Percentiles rank a stretch among this genome's conserved stretches.
Evolutionary conservation across 2,888 invertebrate species (phyloP).

Genomic region (Hirtodrosophila cameraria): DNA sequence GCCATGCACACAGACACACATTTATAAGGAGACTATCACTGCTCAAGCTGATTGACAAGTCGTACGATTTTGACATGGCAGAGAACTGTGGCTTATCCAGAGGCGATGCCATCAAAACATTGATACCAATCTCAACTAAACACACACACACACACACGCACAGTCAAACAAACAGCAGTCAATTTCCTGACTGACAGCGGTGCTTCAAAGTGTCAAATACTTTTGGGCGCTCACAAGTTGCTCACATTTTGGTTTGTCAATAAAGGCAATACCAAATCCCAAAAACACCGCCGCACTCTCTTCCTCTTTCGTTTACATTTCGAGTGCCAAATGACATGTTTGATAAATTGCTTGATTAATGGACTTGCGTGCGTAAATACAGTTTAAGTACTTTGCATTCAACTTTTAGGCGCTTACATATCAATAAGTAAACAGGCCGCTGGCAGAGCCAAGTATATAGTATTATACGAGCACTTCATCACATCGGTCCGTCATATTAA

Average conservation of each 20-base stretch:
- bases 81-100: slow-evolving; percentile 36
- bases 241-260: slow-evolving; percentile 32
- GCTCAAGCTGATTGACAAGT: slow-evolving; percentile 54
- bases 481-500: slow-evolving; percentile 48
- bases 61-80: slow-evolving; percentile 43
- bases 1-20: slow-evolving; percentile 13
- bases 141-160: slow-evolving; percentile 5
- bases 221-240: slow-evolving; percentile 11
- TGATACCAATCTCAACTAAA: slow-evolving; percentile 40
- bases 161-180: slow-evolving; percentile 27
- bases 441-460: background rate
- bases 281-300: background rate
- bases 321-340: slow-evolving; percentile 60
- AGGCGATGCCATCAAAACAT: slow-evolving; percentile 34
- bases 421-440: slow-evolving; percentile 36
- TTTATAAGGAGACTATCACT: slow-evolving; percentile 7
- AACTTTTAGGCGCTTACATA: slow-evolving; percentile 47
- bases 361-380: slow-evolving; percentile 69
- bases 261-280: slow-evolving; percentile 22
- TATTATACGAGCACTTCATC: slow-evolving; percentile 44
- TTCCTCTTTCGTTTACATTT: background rate
- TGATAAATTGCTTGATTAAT: slow-evolving; percentile 80
- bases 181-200: slow-evolving; percentile 37
- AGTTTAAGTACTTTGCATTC: slow-evolving; percentile 61
- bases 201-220: slow-evolving; percentile 30